phyloP scores from a whole-genome alignment of 2,888 invertebrate species.

The Xiphydria camelus region DNA sequence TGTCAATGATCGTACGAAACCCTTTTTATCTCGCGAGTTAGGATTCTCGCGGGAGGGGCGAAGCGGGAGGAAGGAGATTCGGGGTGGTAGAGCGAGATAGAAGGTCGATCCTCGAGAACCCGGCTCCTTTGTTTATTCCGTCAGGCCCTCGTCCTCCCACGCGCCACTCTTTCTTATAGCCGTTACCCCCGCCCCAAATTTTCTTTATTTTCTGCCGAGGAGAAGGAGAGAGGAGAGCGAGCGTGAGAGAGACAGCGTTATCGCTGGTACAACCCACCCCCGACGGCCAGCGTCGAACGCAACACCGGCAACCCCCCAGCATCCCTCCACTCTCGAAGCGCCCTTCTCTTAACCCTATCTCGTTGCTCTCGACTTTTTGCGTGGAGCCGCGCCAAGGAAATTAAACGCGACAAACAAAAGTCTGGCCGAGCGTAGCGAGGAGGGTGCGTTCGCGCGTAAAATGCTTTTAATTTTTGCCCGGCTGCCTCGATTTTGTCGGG shows the following conservation, averaged over 20 bases:
- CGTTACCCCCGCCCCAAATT: not conserved
- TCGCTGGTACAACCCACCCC: no score
- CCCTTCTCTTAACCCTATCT: not conserved
- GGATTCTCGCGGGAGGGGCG: constrained; percentile 1
- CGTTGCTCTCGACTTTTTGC: not conserved
- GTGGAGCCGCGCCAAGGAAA: not conserved
- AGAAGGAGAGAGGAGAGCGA: no score
- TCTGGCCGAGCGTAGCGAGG: not conserved
- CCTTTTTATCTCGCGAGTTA: constrained; percentile 1
- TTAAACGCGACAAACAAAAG: not conserved
- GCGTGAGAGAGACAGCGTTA: no score
- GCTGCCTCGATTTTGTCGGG: not conserved
- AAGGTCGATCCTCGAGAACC: not conserved
- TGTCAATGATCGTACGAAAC: constrained; percentile 1
- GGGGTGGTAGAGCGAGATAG: no score
- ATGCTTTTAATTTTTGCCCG: not conserved
- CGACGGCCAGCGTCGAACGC: no score
- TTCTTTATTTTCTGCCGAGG: no score
- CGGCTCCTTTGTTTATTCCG: constrained; percentile 1
- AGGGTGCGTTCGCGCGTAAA: not conserved
- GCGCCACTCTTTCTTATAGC: no score
- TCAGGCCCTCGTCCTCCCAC: not conserved
- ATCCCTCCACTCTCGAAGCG: not conserved
- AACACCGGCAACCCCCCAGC: not conserved
- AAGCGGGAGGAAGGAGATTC: no score